Conservation (phyloP, 2,888 invertebrate species). For the Anarsia innoxiella region DNA sequence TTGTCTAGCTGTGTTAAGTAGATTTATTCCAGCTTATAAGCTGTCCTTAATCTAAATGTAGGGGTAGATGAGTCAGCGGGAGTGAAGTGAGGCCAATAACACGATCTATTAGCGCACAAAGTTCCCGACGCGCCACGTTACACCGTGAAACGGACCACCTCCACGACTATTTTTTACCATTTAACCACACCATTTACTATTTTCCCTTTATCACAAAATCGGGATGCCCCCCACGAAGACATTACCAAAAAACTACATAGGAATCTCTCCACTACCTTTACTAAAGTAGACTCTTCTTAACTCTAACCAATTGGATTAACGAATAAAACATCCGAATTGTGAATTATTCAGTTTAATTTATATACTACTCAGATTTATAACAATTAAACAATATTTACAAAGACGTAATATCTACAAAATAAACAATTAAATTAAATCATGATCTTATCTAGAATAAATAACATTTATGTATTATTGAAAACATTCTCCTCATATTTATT, state of each 20-base stretch:
- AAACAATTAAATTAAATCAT: constrained; percentile 43
- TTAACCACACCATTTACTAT: constrained; percentile 43
- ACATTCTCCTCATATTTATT: constrained; percentile 4
- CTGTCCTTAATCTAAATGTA: too few species aligned
- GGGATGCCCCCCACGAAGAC: constrained; percentile 54
- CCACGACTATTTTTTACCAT: constrained; percentile 51
- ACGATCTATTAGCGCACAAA: constrained; percentile 63
- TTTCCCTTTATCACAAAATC: constrained; percentile 29
- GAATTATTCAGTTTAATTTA: constrained; percentile 47
- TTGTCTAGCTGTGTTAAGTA: too few species aligned
- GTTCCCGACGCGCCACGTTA: constrained; percentile 52
- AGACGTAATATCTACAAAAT: constrained; percentile 35
- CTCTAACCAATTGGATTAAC: background rate
- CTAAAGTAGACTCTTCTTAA: background rate
- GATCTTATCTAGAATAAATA: constrained; percentile 59
- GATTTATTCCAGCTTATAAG: too few species aligned
- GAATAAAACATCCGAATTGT: constrained; percentile 22
- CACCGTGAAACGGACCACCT: constrained; percentile 70
- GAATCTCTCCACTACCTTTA: constrained; percentile 8
- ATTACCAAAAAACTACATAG: constrained; percentile 3
- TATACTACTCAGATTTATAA: constrained; percentile 50
- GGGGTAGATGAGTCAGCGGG: constrained; percentile 54
- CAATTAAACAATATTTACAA: constrained; percentile 66
- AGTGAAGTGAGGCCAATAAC: constrained; percentile 51
- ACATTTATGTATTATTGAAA: constrained; percentile 30